Percentiles rank a stretch among this genome's conserved stretches.
Conservation (phyloP, 2,113 vertebrate species). For the Microcebus griseorufus region DNA sequence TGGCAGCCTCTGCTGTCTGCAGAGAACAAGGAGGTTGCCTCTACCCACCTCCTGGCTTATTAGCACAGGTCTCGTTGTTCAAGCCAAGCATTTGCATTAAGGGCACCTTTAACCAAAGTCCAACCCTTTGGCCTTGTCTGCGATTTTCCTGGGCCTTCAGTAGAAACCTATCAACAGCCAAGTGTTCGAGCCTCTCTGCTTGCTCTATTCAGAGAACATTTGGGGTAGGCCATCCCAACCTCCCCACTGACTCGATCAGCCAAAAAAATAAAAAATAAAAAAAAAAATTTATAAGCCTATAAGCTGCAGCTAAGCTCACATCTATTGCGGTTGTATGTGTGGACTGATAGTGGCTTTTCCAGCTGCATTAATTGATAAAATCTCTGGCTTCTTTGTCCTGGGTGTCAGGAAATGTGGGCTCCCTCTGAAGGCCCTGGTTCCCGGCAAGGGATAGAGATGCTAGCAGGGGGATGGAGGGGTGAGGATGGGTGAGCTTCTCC, state of each 20-base stretch:
- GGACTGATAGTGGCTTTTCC: neutral
- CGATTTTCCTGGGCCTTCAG: neutral
- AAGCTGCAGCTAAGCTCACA: neutral
- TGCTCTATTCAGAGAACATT: neutral
- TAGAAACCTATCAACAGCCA: neutral
- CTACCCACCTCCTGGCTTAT: neutral
- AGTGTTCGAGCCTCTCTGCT: neutral
- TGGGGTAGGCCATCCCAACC: neutral
- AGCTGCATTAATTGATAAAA: neutral
- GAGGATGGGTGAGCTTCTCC: neutral
- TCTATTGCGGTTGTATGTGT: neutral
- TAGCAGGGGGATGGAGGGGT: rapidly evolving
- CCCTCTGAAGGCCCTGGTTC: neutral
- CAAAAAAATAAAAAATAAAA: neutral
- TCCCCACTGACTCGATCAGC: neutral
- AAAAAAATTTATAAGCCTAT: neutral
- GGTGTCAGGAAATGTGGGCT: neutral
- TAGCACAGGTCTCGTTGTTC: neutral
- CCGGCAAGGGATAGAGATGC: neutral
- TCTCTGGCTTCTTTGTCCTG: neutral
- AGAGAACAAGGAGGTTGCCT: neutral
- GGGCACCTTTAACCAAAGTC: neutral
- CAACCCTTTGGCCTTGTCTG: neutral
- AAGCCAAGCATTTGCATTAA: neutral
- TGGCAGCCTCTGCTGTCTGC: neutral